Evolutionary conservation across 1,140 invertebrate species (phyloP).

Genomic region (Drosophila elegans): DNA sequence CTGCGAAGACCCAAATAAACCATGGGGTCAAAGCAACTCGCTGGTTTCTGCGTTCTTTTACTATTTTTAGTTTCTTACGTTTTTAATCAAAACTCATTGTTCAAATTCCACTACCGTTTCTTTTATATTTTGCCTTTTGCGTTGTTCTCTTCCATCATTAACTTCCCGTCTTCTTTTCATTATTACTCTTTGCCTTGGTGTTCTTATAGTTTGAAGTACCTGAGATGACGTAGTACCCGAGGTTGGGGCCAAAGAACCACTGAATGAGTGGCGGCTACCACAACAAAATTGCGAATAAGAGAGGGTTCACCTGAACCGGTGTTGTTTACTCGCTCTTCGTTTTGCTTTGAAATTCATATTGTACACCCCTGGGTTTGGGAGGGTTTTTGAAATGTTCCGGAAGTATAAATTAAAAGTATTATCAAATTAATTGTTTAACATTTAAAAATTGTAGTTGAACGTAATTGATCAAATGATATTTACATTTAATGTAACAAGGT

Average conservation of each 20-base stretch:
- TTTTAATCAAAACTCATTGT: conserved; percentile 50
- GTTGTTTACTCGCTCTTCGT: conserved; percentile 20
- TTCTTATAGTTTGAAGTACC: conserved; percentile 37
- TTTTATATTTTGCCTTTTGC: conserved; percentile 11
- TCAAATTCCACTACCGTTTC: conserved; percentile 23
- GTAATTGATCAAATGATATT: too few species aligned
- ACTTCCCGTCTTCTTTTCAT: conserved; percentile 23
- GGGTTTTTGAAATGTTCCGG: too few species aligned
- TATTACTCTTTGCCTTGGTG: conserved; percentile 31
- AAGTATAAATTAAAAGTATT: too few species aligned
- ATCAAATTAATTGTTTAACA: too few species aligned
- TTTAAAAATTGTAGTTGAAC: too few species aligned
- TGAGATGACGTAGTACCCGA: conserved; percentile 38
- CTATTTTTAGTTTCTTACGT: conserved; percentile 18
- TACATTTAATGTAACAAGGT: too few species aligned
- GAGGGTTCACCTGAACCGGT: conserved; percentile 15
- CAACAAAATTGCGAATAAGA: conserved; percentile 39
- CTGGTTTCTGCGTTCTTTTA: conserved; percentile 12
- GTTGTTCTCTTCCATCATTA: conserved; percentile 11
- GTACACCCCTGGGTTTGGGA: too few species aligned
- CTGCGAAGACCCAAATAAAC: conserved; percentile 56
- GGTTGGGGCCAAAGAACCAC: background rate
- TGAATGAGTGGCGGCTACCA: conserved; percentile 34
- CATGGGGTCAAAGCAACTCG: conserved; percentile 33
- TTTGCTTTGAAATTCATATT: background rate